Evolutionary conservation across 2,797 vertebrate genomes (phyloP), one percentile per base, ranked within the genome.

Genomic region (Microctenopoma stevenorrisi): DNA sequence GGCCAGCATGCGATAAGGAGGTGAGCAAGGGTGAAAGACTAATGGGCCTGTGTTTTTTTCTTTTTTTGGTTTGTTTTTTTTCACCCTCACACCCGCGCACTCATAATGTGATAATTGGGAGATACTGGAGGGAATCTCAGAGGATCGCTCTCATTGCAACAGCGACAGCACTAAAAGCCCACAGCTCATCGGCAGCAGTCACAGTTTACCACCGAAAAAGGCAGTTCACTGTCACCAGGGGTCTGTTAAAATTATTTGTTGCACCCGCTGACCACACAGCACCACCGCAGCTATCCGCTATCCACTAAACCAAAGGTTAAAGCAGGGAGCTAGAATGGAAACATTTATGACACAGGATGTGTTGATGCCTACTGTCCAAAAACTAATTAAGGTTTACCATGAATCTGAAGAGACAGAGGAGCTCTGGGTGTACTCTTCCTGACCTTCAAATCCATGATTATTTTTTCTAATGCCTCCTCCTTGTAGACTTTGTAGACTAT

Each of bases 61-160:
- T 30, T 30, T 6, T 30, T 30, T 22, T 22, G 22, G 22, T 22
- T 22, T 30, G 4, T 30, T 30, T 30, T 33, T 33, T 33, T 69
- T 80, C 91, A 71, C 88, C 89, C 85, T 94, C 91, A 92, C 94
- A 88, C 92, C 93, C 93, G 93, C 92, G 88, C 91, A 90, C 91
- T 93, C 93, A 94, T 95, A 94, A 93, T 93, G 90, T 94, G 93
- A 95, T 95, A 94, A 93, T 93, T 94, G 91, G 93, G 93, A 93
- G 90, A 92, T 91, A 89, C 92, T 91, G 86, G 90, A 89, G 93
- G 90, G 91, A 76, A 89, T 95, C 91, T 91, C 91, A 63, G 88
- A 93, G 94, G 86, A 86, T 91, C 89, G 89, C 90, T 94, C 94
- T 93, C 91, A 85, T 88, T 87, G 90, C 75, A 89, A 88, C 92